Percentiles rank a stretch among this genome's conserved stretches.
Evolutionary conservation across 1,140 invertebrate species (phyloP).

Genomic region (Hycleus phaleratus): DNA sequence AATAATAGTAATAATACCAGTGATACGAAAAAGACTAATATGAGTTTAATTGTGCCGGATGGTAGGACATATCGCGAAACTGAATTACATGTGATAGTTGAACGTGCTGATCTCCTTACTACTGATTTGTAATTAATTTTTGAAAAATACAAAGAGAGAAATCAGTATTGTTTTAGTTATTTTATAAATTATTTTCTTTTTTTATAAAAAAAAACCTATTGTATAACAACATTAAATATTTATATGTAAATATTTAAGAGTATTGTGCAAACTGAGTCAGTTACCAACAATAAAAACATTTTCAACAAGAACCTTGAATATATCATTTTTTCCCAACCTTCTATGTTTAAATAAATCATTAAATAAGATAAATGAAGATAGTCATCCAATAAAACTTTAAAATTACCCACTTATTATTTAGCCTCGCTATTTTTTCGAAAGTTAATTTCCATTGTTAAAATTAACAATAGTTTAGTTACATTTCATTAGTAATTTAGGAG

Average conservation of each 20-base stretch:
- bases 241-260: conserved; percentile 1
- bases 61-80: conserved; percentile 74
- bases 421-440: no score
- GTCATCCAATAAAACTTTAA: no score
- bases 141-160: not conserved
- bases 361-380: no score
- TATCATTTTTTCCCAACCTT: not conserved
- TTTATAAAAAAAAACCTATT: not conserved
- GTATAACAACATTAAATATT: not conserved
- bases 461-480: no score
- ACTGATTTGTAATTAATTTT: conserved; percentile 56
- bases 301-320: not conserved
- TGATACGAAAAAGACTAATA: conserved; percentile 40
- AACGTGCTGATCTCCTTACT: conserved; percentile 69
- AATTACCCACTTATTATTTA: no score
- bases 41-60: conserved; percentile 66
- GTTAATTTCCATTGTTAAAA: no score
- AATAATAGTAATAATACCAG: conserved; percentile 18
- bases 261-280: conserved; percentile 10
- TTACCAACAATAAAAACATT: conserved; percentile 7
- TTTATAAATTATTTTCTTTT: not conserved
- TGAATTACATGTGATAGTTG: conserved; percentile 74
- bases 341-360: not conserved
- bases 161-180: not conserved
- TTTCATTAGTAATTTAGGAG: no score